A percentile compares a stretch with the other conserved stretches of the same genome.
phyloP scores from a whole-genome alignment of 1,140 invertebrate species.

The Heliconius hermathena region DNA sequence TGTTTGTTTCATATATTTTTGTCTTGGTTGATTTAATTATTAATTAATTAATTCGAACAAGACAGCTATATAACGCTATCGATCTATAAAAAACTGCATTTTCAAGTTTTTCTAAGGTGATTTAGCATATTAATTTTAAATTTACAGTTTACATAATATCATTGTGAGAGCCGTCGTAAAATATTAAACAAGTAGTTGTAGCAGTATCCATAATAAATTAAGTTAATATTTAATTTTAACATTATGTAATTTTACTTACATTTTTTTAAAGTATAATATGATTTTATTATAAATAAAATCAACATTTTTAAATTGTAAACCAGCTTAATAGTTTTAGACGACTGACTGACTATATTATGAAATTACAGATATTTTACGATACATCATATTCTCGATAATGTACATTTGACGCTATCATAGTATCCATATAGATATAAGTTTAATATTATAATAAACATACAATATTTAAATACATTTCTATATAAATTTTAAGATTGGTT shows the following conservation, averaged over 20 bases:
- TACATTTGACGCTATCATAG: not conserved
- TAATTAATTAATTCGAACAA: not conserved
- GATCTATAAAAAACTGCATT: conserved; percentile 13
- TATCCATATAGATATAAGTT: not conserved
- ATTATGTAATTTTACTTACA: not conserved
- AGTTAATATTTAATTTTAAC: not conserved
- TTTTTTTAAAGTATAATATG: not conserved
- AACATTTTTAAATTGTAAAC: too few relatives aligned
- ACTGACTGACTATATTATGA: not conserved
- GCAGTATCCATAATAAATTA: not conserved
- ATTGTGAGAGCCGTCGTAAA: not conserved
- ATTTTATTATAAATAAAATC: too few relatives aligned
- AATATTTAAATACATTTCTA: conserved; percentile 3
- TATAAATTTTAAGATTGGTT: too few relatives aligned
- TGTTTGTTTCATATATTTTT: too few relatives aligned
- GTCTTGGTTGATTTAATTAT: not conserved
- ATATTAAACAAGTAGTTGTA: not conserved
- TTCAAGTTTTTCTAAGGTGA: not conserved
- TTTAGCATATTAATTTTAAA: not conserved
- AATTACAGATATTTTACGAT: not conserved
- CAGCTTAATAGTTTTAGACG: not conserved
- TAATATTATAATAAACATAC: not conserved
- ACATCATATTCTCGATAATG: not conserved
- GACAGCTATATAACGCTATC: not conserved
- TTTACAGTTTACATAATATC: conserved; percentile 5